Evolutionary conservation across 2,113 vertebrate genomes (phyloP), one percentile per base, ranked within the genome.

Genomic region (Galemys pyrenaicus): DNA sequence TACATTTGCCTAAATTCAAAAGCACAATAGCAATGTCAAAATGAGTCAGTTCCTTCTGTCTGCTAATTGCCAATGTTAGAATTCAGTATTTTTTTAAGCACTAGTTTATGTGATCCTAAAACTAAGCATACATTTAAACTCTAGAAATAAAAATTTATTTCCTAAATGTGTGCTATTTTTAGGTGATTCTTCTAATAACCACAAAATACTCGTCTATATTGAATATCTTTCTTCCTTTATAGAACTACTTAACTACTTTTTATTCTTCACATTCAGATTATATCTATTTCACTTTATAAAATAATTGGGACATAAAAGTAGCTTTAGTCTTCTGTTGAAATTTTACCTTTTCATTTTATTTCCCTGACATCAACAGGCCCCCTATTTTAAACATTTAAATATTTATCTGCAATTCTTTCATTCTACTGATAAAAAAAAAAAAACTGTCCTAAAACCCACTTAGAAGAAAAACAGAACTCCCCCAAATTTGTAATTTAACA

Each of bases 21-120:
- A 88, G 6, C 12, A 88, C n/a, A 71, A 60, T 68, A 79, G 26
- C 8, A 32, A 62, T 35, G 8, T 62, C 32, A 91, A 83, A 95
- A 83, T 84, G 16, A 96, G 75, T 89, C 46, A 77, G 7, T 88
- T 92, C 28, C 22, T 95, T 51, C 41, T 79, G 19, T 37, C 10
- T 88, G 16, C 22, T 92, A 68, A 81, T 46, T 46, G 37, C 15
- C 28, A 80, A 44, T 54, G 41, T 60, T 67, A 84, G 17, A 92
- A 92, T 0, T 65, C 71, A 84, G 13, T 5, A 44, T 5, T 64
- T 24, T 86, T 54, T 80, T 54, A 67, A 87, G 4, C 8, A 86
- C 3, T 58, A 39, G 30, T 89, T 60, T 82, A 90, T 19, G 9
- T 65, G 5, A 88, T 35, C 22, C 9, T 86, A 75, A 92, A 19